Conservation (phyloP, 2,888 invertebrate species). For the Helicoverpa assulta region DNA sequence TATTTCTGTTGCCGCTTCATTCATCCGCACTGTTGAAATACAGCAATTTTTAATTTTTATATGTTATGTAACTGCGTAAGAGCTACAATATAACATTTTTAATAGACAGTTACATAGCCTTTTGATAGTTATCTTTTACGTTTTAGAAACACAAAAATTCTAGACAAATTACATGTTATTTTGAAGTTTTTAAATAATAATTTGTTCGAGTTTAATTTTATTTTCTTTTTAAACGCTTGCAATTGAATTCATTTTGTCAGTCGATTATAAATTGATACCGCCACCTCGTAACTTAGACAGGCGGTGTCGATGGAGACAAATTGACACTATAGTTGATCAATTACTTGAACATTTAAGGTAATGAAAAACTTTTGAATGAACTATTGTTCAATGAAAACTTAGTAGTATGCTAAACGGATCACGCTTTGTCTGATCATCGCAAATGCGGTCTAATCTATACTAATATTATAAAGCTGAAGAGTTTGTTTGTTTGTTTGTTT, state of each 20-base stretch:
- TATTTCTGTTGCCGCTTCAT: background rate
- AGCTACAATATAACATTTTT: slow-evolving; percentile 2
- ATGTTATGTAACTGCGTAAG: background rate
- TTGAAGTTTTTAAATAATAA: background rate
- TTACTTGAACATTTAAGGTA: slow-evolving; percentile 24
- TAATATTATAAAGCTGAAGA: too few species aligned
- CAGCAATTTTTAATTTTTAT: background rate
- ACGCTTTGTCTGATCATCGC: background rate
- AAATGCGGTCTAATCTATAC: background rate
- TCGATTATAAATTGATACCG: slow-evolving; percentile 34
- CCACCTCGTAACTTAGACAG: slow-evolving; percentile 8
- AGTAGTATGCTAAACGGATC: background rate
- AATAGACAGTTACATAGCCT: slow-evolving; percentile 2
- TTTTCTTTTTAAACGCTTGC: background rate
- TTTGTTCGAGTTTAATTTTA: background rate
- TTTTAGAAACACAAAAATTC: background rate
- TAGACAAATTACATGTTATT: background rate
- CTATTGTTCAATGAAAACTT: background rate
- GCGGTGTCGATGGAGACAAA: slow-evolving; percentile 40
- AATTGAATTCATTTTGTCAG: slow-evolving; percentile 39
- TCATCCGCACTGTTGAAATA: background rate
- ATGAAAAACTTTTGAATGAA: background rate
- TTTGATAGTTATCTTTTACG: background rate
- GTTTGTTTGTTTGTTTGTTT: too few species aligned
- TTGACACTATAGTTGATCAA: slow-evolving; percentile 12